These are phyloP conservation scores for Euthynnus affinis DNA, from an alignment of 2,797 vertebrate genomes.

Conservation along the genomic window DNA sequence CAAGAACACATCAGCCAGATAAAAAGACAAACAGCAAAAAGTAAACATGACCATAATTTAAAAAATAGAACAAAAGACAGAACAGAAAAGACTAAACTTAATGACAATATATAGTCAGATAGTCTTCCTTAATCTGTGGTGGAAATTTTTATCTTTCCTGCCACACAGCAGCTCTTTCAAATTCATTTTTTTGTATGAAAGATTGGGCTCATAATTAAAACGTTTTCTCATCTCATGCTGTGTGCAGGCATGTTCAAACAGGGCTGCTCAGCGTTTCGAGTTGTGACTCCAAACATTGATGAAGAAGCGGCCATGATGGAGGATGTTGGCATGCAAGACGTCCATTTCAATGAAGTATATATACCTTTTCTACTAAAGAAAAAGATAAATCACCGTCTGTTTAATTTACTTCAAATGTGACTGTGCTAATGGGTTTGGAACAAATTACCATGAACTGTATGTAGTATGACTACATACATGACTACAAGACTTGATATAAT, in stretches of 20 bases:
- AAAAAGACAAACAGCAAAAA: too few relatives aligned
- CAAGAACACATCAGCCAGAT: too few relatives aligned
- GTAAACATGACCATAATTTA: too few relatives aligned
- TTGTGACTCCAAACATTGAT: conserved; percentile 96
- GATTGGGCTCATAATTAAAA: background rate
- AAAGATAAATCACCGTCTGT: too few relatives aligned
- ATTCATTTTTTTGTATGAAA: background rate
- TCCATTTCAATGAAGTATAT: conserved; percentile 96
- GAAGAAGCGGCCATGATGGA: conserved; percentile 99
- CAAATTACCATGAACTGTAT: background rate
- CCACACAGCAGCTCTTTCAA: background rate
- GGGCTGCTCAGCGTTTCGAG: conserved; percentile 94
- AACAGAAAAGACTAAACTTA: too few relatives aligned
- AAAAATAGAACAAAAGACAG: too few relatives aligned
- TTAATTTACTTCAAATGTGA: background rate
- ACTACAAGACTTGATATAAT: background rate
- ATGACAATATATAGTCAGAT: too few relatives aligned
- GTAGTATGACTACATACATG: background rate
- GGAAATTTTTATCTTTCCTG: background rate
- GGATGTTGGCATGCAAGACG: conserved; percentile 99
- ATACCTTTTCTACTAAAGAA: background rate
- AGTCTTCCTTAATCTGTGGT: too few relatives aligned
- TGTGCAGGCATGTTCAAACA: conserved; percentile 94
- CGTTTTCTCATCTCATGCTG: background rate
- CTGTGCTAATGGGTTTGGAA: background rate